phyloP scores from a whole-genome alignment of 2,888 invertebrate species.

The Corythucha ciliata region DNA sequence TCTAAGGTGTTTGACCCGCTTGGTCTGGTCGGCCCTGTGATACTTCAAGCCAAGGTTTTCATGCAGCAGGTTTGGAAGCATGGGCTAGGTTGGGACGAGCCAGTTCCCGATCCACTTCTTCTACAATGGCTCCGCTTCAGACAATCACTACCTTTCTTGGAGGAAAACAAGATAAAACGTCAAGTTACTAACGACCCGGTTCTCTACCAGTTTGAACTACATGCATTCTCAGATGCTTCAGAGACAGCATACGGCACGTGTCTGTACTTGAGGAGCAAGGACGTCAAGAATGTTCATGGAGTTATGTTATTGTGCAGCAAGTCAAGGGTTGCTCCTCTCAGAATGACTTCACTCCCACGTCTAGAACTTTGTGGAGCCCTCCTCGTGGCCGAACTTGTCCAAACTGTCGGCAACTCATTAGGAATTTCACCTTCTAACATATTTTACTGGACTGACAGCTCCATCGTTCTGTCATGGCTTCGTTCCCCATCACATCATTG shows the following conservation, averaged over 20 bases:
- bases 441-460: constrained; percentile 4
- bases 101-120: constrained; percentile 7
- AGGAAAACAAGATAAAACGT: not conserved
- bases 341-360: constrained; percentile 22
- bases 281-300: no score
- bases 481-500: not conserved
- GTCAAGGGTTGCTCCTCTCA: constrained; percentile 26
- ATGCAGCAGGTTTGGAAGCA: constrained; percentile 31
- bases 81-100: constrained; percentile 33
- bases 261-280: not conserved
- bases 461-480: constrained; percentile 10
- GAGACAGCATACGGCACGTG: constrained; percentile 21
- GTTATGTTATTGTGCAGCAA: constrained; percentile 17
- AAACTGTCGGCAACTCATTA: no score
- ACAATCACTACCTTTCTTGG: not conserved
- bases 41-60: constrained; percentile 32
- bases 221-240: constrained; percentile 29
- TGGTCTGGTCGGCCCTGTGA: constrained; percentile 33
- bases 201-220: constrained; percentile 1
- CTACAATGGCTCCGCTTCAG: not conserved
- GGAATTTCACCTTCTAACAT: no score
- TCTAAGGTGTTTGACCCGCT: constrained; percentile 34
- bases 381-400: no score
- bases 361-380: constrained; percentile 27
- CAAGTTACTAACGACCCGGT: not conserved